Base-by-base conservation (phyloP, 2,797 vertebrate species). In the Cichlasoma orientale region DNA sequence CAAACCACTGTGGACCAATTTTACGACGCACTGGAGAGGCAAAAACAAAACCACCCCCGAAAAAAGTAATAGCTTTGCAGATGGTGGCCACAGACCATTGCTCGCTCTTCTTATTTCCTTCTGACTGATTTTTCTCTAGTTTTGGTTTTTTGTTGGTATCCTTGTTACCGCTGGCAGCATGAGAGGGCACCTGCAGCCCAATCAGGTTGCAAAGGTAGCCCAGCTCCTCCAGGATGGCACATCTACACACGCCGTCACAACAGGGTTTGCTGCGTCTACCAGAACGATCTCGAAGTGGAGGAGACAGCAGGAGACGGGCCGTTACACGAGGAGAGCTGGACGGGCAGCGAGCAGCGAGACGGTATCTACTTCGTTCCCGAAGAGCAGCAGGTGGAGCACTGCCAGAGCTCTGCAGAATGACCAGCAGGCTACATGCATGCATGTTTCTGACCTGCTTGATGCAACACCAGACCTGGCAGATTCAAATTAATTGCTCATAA, bases 121-220 rank as follows among this genome's bases (percentile, higher is more conserved):
- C 23, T 61, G 36, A 18, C 41, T 63, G 36, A 41, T 63, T 63
- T 63, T 23, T 41, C 4, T 0, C 36, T 21, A 16, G 36, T 41
- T 63, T 14, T 63, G 21, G 12, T 63, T 41, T 41, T 63, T 41
- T 6, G 59, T 41, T 41, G n/a, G 58, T 10, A 12, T 63, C 58
- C 36, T 61, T 33, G 23, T 41, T 31, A 61, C n/a, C 36, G 36
- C n/a, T 0, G 58, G 13, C 38, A 38, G 33, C 58, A 38, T 19
- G 7, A 23, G 23, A 61, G n/a, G 1, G 0, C 21, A 63, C 36
- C 59, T 18, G 59, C 36, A 0, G 59, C 21, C 21, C 36, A 41
- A 0, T 63, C 59, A 0, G 36, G 36, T 3, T 63, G 7, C 0
- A 66, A 66, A 44, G 16, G 38, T 27, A 27, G 21, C 4, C 23